These are phyloP conservation scores for Tuberolachnus salignus DNA, from an alignment of 2,888 invertebrate genomes.

Conservation along the genomic window DNA sequence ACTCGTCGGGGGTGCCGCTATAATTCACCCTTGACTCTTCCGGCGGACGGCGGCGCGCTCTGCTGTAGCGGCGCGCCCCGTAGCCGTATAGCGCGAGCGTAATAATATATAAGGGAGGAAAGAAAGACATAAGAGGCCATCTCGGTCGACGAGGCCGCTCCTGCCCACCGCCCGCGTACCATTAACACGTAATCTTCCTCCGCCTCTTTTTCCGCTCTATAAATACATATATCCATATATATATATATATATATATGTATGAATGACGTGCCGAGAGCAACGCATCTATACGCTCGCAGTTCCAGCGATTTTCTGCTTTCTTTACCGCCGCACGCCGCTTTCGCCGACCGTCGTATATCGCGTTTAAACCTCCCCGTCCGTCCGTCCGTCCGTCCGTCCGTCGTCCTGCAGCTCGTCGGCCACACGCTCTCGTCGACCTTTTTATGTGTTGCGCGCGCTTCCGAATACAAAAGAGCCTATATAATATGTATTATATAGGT, in stretches of 20 bases:
- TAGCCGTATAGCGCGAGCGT: slow-evolving; percentile 36
- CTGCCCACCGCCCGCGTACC: slow-evolving; percentile 61
- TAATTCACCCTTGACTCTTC: slow-evolving; percentile 54
- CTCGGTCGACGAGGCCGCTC: slow-evolving; percentile 45
- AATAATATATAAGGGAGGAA: slow-evolving; percentile 57
- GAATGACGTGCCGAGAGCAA: slow-evolving; percentile 23
- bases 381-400: neutral
- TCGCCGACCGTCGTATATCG: slow-evolving; percentile 17
- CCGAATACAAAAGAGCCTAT: neutral
- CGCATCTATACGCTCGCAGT: no score
- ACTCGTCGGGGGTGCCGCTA: slow-evolving; percentile 56
- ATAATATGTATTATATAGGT: no score
- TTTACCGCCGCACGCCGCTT: slow-evolving; percentile 23
- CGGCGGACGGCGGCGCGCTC: slow-evolving; percentile 33
- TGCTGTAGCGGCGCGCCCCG: neutral
- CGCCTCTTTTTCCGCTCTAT: slow-evolving; percentile 47
- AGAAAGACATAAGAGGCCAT: slow-evolving; percentile 58
- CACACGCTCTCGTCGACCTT: neutral
- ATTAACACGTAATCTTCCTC: slow-evolving; percentile 50
- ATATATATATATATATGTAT: slow-evolving; percentile 33
- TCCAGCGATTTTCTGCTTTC: slow-evolving; percentile 50
- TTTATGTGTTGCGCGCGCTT: neutral
- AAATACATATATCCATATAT: neutral
- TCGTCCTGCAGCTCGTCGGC: neutral
- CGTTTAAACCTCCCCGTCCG: neutral